Evolutionary conservation across 2,888 invertebrate species (phyloP), one percentile per base, ranked within the genome.

Genomic region (Uropetala carovei): DNA sequence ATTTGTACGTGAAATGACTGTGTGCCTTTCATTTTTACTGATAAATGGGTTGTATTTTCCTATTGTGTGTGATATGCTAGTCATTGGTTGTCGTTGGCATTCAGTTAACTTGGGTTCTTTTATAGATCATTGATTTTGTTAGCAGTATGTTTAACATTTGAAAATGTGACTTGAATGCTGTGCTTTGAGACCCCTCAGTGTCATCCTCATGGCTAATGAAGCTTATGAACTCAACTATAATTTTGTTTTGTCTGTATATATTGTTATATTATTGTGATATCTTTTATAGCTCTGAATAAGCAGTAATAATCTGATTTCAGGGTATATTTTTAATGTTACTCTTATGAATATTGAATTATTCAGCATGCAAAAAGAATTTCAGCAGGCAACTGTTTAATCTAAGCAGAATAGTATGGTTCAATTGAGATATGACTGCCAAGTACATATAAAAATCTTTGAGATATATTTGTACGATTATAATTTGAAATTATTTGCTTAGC

Each of bases 1-100:
- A 75, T 75, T 75, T 75, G n/a, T 18, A 27, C 27, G 75, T n/a
- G 27, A 75, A 18, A 75, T 22, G 9, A 5, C 18, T 64, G 83
- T 83, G 83, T 83, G 83, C 83, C 83, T 83, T 30, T 83, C n/a
- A 83, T 30, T 83, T 83, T 11, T 83, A 57, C 57, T 56, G n/a
- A n/a, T 57, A 56, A 43, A 83, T 83, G n/a, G 43, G 83, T 83
- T 56, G 57, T 56, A 83, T 56, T 83, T 83, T 56, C 83, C 83
- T 83, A 56, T 83, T 83, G 83, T 83, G 56, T 56, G 56, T 43
- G 43, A 83, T 83, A 27, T 57, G 56, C 83, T 83, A 83, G 83
- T 83, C 83, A 83, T 83, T 83, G n/a, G n/a, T 16, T 83, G 43
- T 83, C 56, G 56, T 57, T 83, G 57, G 43, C 43, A 43, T 43